Base-by-base conservation (phyloP, 2,797 vertebrate species). In the Onychomys torridus region DNA sequence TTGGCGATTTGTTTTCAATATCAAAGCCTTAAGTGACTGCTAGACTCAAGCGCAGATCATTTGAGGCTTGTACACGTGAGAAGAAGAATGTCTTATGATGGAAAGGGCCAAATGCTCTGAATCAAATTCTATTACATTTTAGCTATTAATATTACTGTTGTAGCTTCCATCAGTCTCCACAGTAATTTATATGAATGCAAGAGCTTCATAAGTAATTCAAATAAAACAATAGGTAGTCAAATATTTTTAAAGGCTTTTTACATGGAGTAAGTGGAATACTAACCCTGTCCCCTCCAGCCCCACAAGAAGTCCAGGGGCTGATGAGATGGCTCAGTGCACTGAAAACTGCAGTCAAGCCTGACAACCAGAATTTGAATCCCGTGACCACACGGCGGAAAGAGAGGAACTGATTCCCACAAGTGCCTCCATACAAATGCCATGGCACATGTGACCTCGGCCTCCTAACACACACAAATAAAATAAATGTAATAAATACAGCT, bases 211-310 rank as follows among this genome's bases (percentile, higher is more conserved):
- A 91, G 78, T 71, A 69, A 25, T 82, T 63, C 79, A 59, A 94
- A 69, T 73, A 49, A 96, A 95, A 92, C 23, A 77, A 52, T 37
- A 21, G 5, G 29, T 52, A 85, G 86, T 85, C 37, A 84, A 92
- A 59, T 81, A 91, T 77, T 37, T 83, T 78, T 81, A 91, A 92
- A 95, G 40, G 21, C 29, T 82, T 65, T 85, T 49, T 95, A 46
- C 43, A 65, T 55, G 55, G 32, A 79, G n/a, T 91, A 96, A 91
- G 91, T 75, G 55, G 27, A 96, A 52, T 27, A 19, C 85, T 34
- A 43, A 95, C 59, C 16, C 4, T 55, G 49, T 55, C 59, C n/a
- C 69, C 73, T 37, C 21, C 34, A 55, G 63, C 23, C n/a, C 46
- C 84, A 37, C 46, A 55, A 14, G n/a, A 13, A 55, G 52, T 55